Evolutionary conservation across 1,140 invertebrate species (phyloP), one percentile per base, ranked within the genome.

Genomic region (Ostrea denselamellosa): DNA sequence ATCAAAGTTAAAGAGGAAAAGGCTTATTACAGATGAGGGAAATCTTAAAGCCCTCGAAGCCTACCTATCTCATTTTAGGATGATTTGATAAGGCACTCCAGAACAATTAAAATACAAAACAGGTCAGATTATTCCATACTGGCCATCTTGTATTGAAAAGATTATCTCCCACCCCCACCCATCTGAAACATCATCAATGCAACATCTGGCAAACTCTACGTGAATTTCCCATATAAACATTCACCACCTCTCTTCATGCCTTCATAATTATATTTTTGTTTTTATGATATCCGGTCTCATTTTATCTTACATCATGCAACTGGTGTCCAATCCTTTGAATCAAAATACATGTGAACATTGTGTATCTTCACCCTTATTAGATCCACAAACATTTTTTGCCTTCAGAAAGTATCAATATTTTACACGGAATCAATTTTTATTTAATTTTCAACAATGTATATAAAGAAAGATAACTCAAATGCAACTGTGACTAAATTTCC

Each of bases 1-100:
- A 77, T 77, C 68, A 77, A 77, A 77, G 68, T 77, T 77, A 77
- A 77, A 77, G 68, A 77, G 68, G 68, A 77, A 77, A 12, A 77
- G 68, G 25, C 68, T 77, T 77, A 77, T 77, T 77, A 77, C 68
- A 28, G 28, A 28, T 22, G 8, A 77, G 68, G 68, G 68, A 77
- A 25, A 77, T 77, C 22, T 71, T 71, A 71, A 71, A 28, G 22
- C 65, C 25, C 2, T 25, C 25, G 34, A 77, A 77, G 68, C 68
- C 68, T 34, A 34, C 68, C 56, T 77, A 77, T 77, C 68, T 34
- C 9, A 10, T 25, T 77, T 28, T 44, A 77, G 68, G 28, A 25
- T 77, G 68, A 77, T 28, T 77, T 77, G 68, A 77, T 77, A 77
- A 77, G 68, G 68, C 28, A 77, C 68, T 77, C 14, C 28, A 25